Conservation (phyloP, 2,888 invertebrate species). For the Ectropis crepuscularia region DNA sequence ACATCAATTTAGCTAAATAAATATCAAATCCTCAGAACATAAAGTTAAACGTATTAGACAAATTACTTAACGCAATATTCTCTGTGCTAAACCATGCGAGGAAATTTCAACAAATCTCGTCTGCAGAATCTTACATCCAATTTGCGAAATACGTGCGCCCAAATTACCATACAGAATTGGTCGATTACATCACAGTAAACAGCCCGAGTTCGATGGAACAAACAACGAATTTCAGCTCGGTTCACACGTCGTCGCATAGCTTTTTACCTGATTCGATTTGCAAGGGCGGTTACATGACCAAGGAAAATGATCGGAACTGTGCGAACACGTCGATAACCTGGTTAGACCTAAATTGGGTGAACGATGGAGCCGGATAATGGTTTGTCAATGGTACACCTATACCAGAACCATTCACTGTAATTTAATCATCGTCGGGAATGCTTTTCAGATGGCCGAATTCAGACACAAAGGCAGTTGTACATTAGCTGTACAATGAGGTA, state of each 20-base stretch:
- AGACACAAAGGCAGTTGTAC: constrained; percentile 15
- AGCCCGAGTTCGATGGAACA: constrained; percentile 19
- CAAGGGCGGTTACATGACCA: constrained; percentile 17
- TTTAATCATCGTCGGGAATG: constrained; percentile 14
- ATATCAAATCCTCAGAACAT: no score
- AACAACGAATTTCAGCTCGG: constrained; percentile 9
- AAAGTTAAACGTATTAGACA: no score
- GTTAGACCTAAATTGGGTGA: constrained; percentile 19
- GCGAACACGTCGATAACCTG: constrained; percentile 20
- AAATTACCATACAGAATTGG: constrained; percentile 28
- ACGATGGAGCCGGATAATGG: constrained; percentile 18
- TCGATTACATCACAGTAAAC: constrained; percentile 29
- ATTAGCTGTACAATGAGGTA: constrained; percentile 3
- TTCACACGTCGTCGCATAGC: constrained; percentile 23
- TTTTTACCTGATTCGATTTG: constrained; percentile 30
- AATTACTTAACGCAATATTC: background rate
- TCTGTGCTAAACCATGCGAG: background rate
- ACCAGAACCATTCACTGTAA: constrained; percentile 14
- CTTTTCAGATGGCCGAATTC: constrained; percentile 6
- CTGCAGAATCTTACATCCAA: constrained; percentile 11
- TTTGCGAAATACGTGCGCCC: constrained; percentile 15
- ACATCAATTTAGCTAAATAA: no score
- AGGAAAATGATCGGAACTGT: constrained; percentile 20
- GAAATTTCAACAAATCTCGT: background rate
- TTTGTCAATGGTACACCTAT: constrained; percentile 23